phyloP scores from a whole-genome alignment of 92 coral and sea anemone species.

The Parazoanthus atlanticus region DNA sequence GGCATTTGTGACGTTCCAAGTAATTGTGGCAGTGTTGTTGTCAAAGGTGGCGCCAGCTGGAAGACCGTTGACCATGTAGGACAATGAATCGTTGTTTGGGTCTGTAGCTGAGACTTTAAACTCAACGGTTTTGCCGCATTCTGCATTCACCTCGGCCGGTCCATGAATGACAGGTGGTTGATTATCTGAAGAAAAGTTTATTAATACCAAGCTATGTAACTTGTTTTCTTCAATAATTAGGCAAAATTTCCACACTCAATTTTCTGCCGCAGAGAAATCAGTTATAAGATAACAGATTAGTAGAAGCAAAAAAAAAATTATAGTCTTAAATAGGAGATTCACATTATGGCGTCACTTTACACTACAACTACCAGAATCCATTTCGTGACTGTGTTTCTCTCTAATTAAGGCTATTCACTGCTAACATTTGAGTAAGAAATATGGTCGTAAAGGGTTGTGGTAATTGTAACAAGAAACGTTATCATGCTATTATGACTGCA shows the following conservation, averaged over 20 bases:
- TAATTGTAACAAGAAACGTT: no score
- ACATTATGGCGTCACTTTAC: no score
- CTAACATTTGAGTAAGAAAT: no score
- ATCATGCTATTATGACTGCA: neutral
- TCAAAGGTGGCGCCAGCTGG: constrained; percentile 66
- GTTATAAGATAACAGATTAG: neutral
- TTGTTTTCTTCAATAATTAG: neutral
- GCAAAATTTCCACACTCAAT: neutral
- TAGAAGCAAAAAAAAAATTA: no score
- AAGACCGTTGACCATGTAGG: constrained; percentile 45
- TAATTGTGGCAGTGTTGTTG: constrained; percentile 44
- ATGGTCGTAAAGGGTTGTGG: no score
- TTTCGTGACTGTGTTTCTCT: no score
- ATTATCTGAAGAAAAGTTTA: constrained; percentile 50
- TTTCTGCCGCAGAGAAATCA: neutral
- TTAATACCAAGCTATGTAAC: neutral
- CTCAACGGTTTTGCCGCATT: constrained; percentile 29
- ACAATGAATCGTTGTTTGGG: constrained; percentile 66
- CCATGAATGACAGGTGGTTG: constrained; percentile 65
- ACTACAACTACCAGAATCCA: no score
- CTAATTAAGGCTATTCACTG: no score
- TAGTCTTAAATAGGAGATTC: no score
- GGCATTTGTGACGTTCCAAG: constrained; percentile 35
- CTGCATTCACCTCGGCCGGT: constrained; percentile 61
- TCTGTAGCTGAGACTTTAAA: constrained; percentile 49